Conservation (phyloP, 2,888 invertebrate species). For the Helicoverpa assulta region DNA sequence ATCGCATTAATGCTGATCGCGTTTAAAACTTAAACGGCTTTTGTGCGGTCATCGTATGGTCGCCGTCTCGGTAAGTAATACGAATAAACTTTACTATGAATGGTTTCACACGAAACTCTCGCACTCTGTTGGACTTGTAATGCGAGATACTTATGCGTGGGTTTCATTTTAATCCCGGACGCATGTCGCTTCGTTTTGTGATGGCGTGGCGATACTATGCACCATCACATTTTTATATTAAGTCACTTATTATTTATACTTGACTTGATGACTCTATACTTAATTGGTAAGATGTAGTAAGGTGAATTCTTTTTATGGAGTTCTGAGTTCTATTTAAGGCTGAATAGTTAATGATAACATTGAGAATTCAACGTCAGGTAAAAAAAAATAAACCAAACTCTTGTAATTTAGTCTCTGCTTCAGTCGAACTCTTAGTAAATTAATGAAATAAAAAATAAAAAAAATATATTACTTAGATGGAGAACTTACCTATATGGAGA, state of each 20-base stretch:
- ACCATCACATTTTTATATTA: conserved; percentile 1
- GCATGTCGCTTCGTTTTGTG: conserved; percentile 69
- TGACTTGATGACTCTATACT: too few relatives aligned
- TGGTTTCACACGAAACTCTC: conserved; percentile 67
- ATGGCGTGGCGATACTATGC: conserved; percentile 69
- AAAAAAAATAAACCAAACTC: too few relatives aligned
- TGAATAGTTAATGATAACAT: neutral
- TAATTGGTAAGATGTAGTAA: neutral
- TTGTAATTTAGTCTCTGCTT: neutral
- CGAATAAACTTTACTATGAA: conserved; percentile 71
- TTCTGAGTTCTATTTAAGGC: neutral
- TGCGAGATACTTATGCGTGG: conserved; percentile 76
- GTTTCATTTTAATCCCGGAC: conserved; percentile 75
- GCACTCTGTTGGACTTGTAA: conserved; percentile 69
- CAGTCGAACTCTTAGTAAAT: neutral
- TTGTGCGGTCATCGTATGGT: conserved; percentile 65
- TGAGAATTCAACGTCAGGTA: too few relatives aligned
- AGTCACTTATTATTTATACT: neutral
- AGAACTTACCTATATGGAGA: neutral
- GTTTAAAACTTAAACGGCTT: conserved; percentile 72
- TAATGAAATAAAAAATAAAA: neutral
- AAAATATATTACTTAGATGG: neutral
- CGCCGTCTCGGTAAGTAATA: conserved; percentile 59
- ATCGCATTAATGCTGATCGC: conserved; percentile 74
- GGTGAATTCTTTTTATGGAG: neutral